These are phyloP conservation scores for Nasua narica DNA, from an alignment of 2,797 vertebrate species.

Conservation along the genomic window DNA sequence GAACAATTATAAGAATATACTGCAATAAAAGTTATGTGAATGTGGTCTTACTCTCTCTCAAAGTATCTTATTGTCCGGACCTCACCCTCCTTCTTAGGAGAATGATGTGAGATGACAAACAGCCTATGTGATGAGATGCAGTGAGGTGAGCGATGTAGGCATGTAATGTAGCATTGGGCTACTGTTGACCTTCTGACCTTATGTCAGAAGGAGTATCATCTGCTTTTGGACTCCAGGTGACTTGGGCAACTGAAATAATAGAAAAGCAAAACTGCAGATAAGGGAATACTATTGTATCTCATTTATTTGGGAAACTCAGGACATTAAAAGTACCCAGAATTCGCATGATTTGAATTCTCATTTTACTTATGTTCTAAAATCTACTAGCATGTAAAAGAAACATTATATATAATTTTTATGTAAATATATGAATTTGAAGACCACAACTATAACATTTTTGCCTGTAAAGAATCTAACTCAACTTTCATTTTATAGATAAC, in stretches of 20 bases:
- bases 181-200: background rate
- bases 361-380: background rate
- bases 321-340: background rate
- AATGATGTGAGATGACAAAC: background rate
- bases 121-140: background rate
- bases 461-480: background rate
- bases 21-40: background rate
- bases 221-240: background rate
- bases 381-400: background rate
- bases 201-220: background rate
- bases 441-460: background rate
- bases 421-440: background rate
- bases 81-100: background rate
- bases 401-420: background rate
- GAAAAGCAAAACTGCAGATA: background rate
- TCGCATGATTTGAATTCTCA: background rate
- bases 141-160: background rate
- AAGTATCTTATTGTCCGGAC: background rate
- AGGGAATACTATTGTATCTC: background rate
- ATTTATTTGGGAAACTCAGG: slow-evolving; percentile 1
- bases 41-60: background rate
- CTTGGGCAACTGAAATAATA: background rate
- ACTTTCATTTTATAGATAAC: background rate
- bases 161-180: background rate
- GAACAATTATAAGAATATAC: background rate